These are phyloP conservation scores for Drosophila baimaii DNA, from an alignment of 1,140 invertebrate genomes.

Conservation along the genomic window DNA sequence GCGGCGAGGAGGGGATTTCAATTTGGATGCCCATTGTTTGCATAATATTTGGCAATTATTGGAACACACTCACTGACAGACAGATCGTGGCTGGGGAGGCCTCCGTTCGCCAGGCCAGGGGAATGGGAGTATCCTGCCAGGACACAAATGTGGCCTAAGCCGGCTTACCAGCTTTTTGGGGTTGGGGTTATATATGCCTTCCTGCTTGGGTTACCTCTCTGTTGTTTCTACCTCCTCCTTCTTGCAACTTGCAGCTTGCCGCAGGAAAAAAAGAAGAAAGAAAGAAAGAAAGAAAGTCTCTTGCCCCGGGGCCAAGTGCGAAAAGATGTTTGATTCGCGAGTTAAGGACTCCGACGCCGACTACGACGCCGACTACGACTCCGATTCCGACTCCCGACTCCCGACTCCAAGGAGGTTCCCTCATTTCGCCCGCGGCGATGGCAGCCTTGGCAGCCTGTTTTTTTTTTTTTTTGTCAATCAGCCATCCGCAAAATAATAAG, in stretches of 20 bases:
- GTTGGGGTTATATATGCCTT: neutral
- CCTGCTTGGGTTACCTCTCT: neutral
- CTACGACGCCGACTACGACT: too few relatives aligned
- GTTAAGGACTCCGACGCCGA: conserved; percentile 6
- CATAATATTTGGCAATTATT: conserved; percentile 84
- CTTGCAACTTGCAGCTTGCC: conserved; percentile 50
- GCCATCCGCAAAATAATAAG: conserved; percentile 37
- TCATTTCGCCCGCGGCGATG: conserved; percentile 41
- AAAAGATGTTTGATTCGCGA: conserved; percentile 37
- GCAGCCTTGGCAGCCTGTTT: conserved; percentile 49
- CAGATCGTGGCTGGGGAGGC: neutral
- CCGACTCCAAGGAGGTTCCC: conserved; percentile 19
- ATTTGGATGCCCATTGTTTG: conserved; percentile 71
- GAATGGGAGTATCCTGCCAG: conserved; percentile 40
- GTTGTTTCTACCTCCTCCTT: neutral
- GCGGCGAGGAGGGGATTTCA: conserved; percentile 74
- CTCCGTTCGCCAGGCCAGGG: neutral
- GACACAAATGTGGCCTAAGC: conserved; percentile 56
- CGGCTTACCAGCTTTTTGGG: conserved; percentile 64
- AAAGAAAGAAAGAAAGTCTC: conserved; percentile 54
- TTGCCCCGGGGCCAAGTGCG: conserved; percentile 58
- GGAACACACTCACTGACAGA: conserved; percentile 76
- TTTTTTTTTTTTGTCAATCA: conserved; percentile 71
- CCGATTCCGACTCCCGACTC: conserved; percentile 1
- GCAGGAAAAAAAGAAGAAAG: conserved; percentile 49